Base-by-base conservation (phyloP, 30 jellyfish, hydroid and myxozoan species). In the Cassiopea xamachana region DNA sequence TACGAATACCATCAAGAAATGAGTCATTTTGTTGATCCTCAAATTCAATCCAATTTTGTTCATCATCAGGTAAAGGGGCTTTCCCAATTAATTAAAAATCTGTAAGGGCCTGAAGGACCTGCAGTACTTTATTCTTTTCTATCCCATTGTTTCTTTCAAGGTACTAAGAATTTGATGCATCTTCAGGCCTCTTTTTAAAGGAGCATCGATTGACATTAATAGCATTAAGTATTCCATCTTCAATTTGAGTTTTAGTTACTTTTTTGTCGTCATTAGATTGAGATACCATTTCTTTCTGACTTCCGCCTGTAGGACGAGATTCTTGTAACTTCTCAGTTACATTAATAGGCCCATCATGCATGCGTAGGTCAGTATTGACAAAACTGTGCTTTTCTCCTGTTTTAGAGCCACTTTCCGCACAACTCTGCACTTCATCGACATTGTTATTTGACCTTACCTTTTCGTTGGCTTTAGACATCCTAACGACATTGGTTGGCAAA, bases 1-100 rank as follows among this genome's bases (percentile, higher is more conserved):
- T 75, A 39, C 45, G 67, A 75, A 75, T 75, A 45, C 84, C 84
- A 75, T 75, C 84, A 8, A 69, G 78, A 17, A 69, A 69, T 17
- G 78, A 69, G 78, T 69, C 78, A 69, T 69, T 43, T 18, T 75
- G 27, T 75, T 75, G 84, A 64, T 75, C 84, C 55, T 75, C 84
- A 39, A 64, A 61, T 75, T 75, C 69, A 39, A 44, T 27, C 43
- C 2, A 75, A 39, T 75, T 60, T 39, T 75, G 84, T 39, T 16
- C 48, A 18, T 75, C 16, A 1, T 75, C 84, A 75, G 84, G 64
- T 45, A 48, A n/a, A 16, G 84, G 84, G 45, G 15, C 45, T 60
- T 75, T 75, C 45, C 84, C 0, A 75, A 75, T 75, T 14, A 75
- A 75, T 14, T n/a, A 75, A 39, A 64, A 75, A 75, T 75, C 84